Percentiles rank a stretch among this genome's conserved stretches.
Evolutionary conservation across 2,113 vertebrate species (phyloP).

Genomic region (Prolemur simus): DNA sequence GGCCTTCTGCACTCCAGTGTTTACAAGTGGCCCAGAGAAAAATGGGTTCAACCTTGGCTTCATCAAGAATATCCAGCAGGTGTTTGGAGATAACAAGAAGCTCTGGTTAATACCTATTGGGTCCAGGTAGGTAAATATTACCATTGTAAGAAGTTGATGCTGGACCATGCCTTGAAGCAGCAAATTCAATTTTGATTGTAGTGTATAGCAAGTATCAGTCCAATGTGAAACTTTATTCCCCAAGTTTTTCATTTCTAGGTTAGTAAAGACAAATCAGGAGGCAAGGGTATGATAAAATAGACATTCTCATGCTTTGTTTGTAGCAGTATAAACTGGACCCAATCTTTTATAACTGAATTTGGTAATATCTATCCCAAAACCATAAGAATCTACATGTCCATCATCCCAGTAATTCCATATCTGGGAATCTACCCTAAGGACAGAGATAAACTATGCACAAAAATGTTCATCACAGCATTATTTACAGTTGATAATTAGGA

Average conservation of each 20-base stretch:
- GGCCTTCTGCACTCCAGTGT: slow-evolving; percentile 96
- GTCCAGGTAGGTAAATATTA: slow-evolving; percentile 88
- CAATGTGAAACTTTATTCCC: not conserved
- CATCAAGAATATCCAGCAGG: slow-evolving; percentile 93
- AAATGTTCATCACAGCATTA: not conserved
- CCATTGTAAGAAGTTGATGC: not conserved
- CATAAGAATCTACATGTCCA: not conserved
- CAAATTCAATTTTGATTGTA: slow-evolving; percentile 33
- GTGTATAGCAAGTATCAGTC: not conserved
- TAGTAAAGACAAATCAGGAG: slow-evolving; percentile 19
- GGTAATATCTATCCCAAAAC: slow-evolving; percentile 9
- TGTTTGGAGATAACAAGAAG: slow-evolving; percentile 94
- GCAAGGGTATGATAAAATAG: not conserved
- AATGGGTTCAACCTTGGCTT: slow-evolving; percentile 95
- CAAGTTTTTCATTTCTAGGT: slow-evolving; percentile 25
- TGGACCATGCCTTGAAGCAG: not conserved
- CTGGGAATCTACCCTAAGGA: not conserved
- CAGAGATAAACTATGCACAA: not conserved
- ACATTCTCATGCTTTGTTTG: not conserved
- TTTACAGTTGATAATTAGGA: slow-evolving; percentile 19
- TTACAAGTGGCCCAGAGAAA: slow-evolving; percentile 93
- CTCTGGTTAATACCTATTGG: slow-evolving; percentile 95
- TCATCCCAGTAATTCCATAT: slow-evolving; percentile 4
- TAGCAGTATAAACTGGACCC: not conserved
- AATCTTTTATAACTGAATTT: slow-evolving; percentile 36